phyloP scores from a whole-genome alignment of 2,113 vertebrate species.

The Tichodroma muraria region DNA sequence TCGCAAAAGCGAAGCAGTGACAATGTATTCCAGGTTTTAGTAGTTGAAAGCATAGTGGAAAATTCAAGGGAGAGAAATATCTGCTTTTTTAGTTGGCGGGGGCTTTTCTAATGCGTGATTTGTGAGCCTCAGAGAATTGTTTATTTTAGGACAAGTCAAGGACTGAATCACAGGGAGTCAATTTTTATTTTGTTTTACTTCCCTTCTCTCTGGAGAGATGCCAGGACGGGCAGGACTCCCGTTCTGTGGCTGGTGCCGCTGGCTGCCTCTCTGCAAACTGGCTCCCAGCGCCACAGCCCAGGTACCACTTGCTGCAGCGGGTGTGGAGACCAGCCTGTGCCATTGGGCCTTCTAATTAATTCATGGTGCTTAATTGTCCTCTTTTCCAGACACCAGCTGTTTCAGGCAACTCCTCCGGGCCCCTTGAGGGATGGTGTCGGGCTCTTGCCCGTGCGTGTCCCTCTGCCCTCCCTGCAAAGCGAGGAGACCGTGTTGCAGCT shows the following conservation, averaged over 20 bases:
- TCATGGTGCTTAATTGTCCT: neutral
- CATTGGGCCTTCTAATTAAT: neutral
- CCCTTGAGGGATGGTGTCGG: accelerated
- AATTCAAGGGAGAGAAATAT: neutral
- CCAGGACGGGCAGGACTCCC: neutral
- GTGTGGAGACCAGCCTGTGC: neutral
- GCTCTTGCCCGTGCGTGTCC: accelerated
- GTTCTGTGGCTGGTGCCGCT: neutral
- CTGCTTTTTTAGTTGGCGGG: accelerated
- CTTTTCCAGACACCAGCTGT: neutral
- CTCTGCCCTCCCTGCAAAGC: neutral
- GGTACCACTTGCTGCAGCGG: accelerated
- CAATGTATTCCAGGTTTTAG: neutral
- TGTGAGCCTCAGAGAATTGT: neutral
- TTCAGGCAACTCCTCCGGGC: neutral
- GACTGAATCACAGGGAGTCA: neutral
- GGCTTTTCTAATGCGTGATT: neutral
- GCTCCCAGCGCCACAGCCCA: neutral
- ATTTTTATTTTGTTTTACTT: neutral
- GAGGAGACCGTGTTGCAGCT: accelerated
- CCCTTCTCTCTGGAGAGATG: neutral
- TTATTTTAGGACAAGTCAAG: neutral
- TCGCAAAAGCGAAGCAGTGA: neutral
- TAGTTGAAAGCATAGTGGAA: neutral
- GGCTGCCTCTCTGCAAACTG: neutral